Evolutionary conservation across 1,140 invertebrate genomes (phyloP).

Genomic region (Drosophila parvula): DNA sequence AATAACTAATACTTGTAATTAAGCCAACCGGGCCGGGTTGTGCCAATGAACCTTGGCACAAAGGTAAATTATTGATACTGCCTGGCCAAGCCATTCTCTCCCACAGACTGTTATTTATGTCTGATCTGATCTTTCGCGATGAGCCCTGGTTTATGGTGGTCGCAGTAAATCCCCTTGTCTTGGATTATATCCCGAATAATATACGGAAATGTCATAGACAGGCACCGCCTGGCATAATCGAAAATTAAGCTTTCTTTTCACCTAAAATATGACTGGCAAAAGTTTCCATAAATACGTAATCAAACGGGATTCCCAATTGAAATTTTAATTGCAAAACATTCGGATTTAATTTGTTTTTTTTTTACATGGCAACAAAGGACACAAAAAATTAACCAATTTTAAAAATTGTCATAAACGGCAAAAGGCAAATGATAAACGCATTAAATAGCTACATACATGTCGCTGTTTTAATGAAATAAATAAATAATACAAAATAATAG

Average conservation of each 20-base stretch:
- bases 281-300: neutral
- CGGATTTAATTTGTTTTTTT: neutral
- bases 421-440: constrained; percentile 3
- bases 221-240: neutral
- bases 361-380: neutral
- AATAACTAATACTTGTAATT: constrained; percentile 55
- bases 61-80: constrained; percentile 44
- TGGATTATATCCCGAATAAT: neutral
- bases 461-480: constrained; percentile 18
- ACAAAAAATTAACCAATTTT: no score
- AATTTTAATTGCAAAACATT: neutral
- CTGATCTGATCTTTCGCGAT: constrained; percentile 18
- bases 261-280: neutral
- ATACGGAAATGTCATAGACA: neutral
- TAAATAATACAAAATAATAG: constrained; percentile 25
- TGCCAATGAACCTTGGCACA: constrained; percentile 47
- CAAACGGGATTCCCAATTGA: neutral
- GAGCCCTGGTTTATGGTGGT: constrained; percentile 4
- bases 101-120: neutral
- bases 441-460: neutral
- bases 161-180: neutral
- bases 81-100: neutral
- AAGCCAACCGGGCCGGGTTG: constrained; percentile 16
- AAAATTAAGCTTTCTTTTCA: neutral
- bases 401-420: neutral